phyloP scores from a whole-genome alignment of 2,797 vertebrate species.

The Bradypus variegatus region DNA sequence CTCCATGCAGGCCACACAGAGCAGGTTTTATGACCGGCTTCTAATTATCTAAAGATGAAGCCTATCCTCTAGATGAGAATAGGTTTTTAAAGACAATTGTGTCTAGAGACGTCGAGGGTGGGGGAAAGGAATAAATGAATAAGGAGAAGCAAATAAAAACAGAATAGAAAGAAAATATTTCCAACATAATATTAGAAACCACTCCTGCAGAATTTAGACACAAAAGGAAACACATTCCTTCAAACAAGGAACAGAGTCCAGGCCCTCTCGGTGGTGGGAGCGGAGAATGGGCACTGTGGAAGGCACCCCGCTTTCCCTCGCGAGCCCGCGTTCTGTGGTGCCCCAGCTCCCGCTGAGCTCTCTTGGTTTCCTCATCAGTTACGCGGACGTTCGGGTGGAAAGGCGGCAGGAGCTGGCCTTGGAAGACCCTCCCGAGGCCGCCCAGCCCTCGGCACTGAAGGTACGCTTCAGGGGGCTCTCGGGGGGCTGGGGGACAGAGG shows the following conservation, averaged over 20 bases:
- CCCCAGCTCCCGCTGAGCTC: not conserved
- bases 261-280: not conserved
- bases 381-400: conserved; percentile 79
- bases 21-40: not conserved
- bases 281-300: fast-evolving
- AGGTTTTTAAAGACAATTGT: not conserved
- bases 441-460: conserved; percentile 74
- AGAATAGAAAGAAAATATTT: not conserved
- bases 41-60: not conserved
- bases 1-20: not conserved
- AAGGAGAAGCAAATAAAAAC: not conserved
- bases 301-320: fast-evolving
- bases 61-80: not conserved
- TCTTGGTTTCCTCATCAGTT: conserved; percentile 67
- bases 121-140: not conserved
- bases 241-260: not conserved
- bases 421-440: conserved; percentile 73
- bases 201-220: not conserved
- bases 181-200: not conserved
- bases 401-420: conserved; percentile 76
- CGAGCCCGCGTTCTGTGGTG: not conserved
- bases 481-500: not conserved
- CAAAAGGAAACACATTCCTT: not conserved
- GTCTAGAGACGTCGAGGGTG: not conserved
- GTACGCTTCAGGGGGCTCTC: conserved; percentile 54